phyloP scores from a whole-genome alignment of 2,797 vertebrate species.

The Chaetophractus vellerosus region DNA sequence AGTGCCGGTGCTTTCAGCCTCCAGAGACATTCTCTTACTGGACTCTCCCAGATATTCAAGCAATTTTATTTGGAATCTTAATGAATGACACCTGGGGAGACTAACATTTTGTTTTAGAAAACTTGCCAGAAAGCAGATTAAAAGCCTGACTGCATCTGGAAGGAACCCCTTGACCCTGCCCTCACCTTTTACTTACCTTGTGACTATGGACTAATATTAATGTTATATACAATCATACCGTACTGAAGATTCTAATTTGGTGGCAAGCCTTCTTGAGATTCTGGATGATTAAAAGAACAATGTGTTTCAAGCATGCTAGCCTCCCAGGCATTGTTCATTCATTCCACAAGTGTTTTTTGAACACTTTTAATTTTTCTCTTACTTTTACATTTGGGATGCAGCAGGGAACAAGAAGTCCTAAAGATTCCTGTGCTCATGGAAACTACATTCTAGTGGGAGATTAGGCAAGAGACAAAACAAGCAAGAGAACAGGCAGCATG shows the following conservation, averaged over 20 bases:
- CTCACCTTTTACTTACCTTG: background rate
- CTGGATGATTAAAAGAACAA: background rate
- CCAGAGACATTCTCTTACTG: background rate
- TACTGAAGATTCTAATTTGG: background rate
- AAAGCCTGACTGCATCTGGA: background rate
- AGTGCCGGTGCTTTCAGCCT: background rate
- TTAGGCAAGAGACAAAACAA: background rate
- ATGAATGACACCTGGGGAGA: background rate
- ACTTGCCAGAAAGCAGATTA: background rate
- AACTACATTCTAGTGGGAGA: too few species aligned
- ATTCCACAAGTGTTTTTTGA: too few species aligned
- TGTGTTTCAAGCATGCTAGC: background rate
- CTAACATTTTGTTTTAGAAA: constrained; percentile 38
- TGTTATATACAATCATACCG: background rate
- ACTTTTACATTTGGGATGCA: background rate
- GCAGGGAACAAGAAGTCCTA: too few species aligned
- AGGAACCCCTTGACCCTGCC: background rate
- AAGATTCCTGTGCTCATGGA: too few species aligned
- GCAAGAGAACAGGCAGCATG: constrained; percentile 4
- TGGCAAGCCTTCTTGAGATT: constrained; percentile 36
- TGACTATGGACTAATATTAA: constrained; percentile 4
- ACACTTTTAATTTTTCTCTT: background rate
- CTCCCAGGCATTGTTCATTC: too few species aligned
- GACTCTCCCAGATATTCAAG: background rate
- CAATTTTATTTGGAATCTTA: background rate